Evolutionary conservation across 2,888 invertebrate species (phyloP).

Genomic region (Hirtodrosophila histrioides): DNA sequence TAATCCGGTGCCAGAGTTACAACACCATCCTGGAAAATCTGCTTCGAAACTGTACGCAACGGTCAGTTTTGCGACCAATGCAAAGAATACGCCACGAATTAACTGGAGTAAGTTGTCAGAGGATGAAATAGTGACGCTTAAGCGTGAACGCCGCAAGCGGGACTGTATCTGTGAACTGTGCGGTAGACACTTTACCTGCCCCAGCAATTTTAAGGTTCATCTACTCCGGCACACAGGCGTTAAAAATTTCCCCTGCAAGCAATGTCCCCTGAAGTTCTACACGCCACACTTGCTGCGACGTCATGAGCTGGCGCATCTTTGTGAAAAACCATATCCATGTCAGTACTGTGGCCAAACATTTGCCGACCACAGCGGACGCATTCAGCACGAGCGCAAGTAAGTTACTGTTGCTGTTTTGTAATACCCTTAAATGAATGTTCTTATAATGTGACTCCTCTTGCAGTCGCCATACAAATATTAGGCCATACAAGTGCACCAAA

Average conservation of each 20-base stretch:
- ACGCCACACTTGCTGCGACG: conserved; percentile 65
- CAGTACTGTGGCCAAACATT: conserved; percentile 62
- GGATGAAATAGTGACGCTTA: conserved; percentile 55
- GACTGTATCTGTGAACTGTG: conserved; percentile 70
- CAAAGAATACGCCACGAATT: conserved; percentile 46
- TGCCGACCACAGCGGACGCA: conserved; percentile 64
- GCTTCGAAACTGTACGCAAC: conserved; percentile 31
- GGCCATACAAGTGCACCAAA: conserved; percentile 64
- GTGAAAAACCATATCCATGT: conserved; percentile 56
- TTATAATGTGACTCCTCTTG: neutral
- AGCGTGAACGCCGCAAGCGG: conserved; percentile 64
- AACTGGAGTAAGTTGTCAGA: conserved; percentile 65
- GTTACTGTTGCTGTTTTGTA: neutral
- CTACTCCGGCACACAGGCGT: conserved; percentile 62
- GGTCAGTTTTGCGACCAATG: conserved; percentile 49
- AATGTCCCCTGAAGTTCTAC: conserved; percentile 60
- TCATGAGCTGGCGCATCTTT: conserved; percentile 51
- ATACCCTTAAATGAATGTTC: too few relatives aligned
- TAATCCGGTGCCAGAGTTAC: neutral
- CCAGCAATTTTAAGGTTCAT: conserved; percentile 70
- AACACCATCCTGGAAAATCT: neutral
- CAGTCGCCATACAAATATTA: conserved; percentile 64
- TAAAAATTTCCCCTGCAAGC: conserved; percentile 52
- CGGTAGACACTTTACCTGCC: conserved; percentile 66
- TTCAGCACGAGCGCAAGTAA: conserved; percentile 69